Percentiles rank a stretch among this genome's conserved stretches.
These are phyloP conservation scores for Colius striatus DNA, from an alignment of 2,113 vertebrate species.

Conservation along the genomic window DNA sequence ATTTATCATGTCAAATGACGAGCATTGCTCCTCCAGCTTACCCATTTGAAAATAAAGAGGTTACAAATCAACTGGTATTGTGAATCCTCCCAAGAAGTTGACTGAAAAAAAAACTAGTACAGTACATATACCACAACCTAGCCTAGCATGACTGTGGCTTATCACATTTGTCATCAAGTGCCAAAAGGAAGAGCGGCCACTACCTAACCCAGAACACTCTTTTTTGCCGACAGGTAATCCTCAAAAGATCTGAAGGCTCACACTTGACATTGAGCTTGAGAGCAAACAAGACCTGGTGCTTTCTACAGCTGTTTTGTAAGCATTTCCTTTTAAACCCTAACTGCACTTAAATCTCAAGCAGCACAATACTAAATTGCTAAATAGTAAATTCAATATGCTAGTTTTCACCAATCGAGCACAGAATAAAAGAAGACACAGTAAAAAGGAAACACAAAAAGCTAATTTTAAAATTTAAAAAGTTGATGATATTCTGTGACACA, in stretches of 20 bases:
- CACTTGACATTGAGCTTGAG: background rate
- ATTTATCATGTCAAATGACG: background rate
- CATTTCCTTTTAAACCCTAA: background rate
- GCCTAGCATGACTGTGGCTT: background rate
- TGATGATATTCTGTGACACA: background rate
- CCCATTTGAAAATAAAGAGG: background rate
- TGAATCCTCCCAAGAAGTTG: background rate
- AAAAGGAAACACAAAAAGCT: accelerated
- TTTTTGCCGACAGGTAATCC: background rate
- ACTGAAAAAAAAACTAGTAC: background rate
- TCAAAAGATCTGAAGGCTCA: background rate
- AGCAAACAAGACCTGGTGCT: background rate
- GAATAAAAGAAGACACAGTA: background rate
- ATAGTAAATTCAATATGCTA: background rate
- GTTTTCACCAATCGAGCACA: background rate
- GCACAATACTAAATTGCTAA: background rate
- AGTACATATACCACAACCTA: too few relatives aligned
- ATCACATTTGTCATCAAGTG: background rate
- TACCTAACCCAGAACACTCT: background rate
- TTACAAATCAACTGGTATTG: background rate
- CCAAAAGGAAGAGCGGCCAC: background rate
- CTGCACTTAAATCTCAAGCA: background rate
- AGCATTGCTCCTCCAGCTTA: background rate
- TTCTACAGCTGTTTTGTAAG: background rate
- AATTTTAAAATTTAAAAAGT: background rate